Conservation (phyloP, 1,140 invertebrate genomes). For the Drosophila sucinea region DNA sequence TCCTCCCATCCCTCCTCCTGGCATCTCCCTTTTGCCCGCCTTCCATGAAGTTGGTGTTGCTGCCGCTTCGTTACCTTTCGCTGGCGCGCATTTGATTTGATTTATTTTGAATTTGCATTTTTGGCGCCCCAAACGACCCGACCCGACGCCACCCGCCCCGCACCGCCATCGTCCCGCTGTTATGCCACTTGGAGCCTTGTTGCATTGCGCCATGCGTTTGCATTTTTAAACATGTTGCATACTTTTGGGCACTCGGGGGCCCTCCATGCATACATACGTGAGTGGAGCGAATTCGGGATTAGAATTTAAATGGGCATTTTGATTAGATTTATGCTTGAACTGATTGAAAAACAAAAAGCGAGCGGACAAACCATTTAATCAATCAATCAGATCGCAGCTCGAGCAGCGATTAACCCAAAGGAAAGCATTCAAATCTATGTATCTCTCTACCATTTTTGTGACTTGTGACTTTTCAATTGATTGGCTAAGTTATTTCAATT, state of each 20-base stretch:
- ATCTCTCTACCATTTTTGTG: too few species aligned
- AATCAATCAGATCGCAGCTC: too few species aligned
- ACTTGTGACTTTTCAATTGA: neutral
- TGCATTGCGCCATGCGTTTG: slow-evolving; percentile 41
- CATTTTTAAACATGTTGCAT: slow-evolving; percentile 77
- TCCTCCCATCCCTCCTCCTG: neutral
- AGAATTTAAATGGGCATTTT: slow-evolving; percentile 60
- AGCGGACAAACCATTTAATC: neutral
- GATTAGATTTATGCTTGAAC: slow-evolving; percentile 48
- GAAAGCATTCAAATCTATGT: too few species aligned
- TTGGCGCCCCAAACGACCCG: slow-evolving; percentile 37
- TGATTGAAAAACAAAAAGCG: neutral
- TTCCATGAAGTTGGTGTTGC: slow-evolving; percentile 67
- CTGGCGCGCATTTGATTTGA: slow-evolving; percentile 72
- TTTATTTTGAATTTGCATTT: slow-evolving; percentile 80
- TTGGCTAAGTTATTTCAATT: neutral
- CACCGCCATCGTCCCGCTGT: neutral
- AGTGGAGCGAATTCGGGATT: slow-evolving; percentile 41
- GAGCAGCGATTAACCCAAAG: too few species aligned
- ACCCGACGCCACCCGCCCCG: neutral
- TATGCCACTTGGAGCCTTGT: slow-evolving; percentile 7
- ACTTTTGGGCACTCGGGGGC: slow-evolving; percentile 61
- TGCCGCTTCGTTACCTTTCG: slow-evolving; percentile 78
- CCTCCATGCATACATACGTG: slow-evolving; percentile 46
- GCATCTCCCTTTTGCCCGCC: slow-evolving; percentile 13